Percentiles rank a stretch among this genome's conserved stretches.
Evolutionary conservation across 2,888 invertebrate species (phyloP).

Genomic region (Chorisops tibialis): DNA sequence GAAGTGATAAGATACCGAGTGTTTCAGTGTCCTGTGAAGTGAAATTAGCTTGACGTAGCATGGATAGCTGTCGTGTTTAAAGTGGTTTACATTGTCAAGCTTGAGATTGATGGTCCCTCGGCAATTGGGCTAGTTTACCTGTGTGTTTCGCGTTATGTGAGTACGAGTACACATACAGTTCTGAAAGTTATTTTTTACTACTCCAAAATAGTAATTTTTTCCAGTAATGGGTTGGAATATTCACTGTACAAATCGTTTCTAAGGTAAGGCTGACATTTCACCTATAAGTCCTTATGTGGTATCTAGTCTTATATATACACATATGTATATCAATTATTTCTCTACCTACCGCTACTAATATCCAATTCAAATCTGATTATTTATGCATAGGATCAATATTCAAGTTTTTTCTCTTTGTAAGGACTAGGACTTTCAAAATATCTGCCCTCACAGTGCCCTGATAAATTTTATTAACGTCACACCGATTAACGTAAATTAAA

Average conservation of each 20-base stretch:
- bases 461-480: too few species aligned
- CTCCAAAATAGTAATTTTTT: background rate
- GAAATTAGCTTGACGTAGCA: background rate
- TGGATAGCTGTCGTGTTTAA: background rate
- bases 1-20: background rate
- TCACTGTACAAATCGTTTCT: background rate
- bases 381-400: constrained; percentile 18
- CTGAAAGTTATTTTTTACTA: too few species aligned
- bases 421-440: background rate
- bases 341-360: background rate
- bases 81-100: background rate
- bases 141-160: too few species aligned
- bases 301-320: background rate
- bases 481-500: too few species aligned
- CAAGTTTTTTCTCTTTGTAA: background rate
- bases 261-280: constrained; percentile 11
- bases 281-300: background rate
- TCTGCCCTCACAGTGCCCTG: too few species aligned
- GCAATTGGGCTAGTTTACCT: background rate
- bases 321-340: background rate
- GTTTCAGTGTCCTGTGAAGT: background rate
- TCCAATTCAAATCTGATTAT: constrained; percentile 15
- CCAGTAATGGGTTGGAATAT: constrained; percentile 2
- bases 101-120: background rate
- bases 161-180: too few species aligned